These are phyloP conservation scores for Helicoverpa armigera DNA, from an alignment of 1,140 invertebrate species.

Conservation along the genomic window DNA sequence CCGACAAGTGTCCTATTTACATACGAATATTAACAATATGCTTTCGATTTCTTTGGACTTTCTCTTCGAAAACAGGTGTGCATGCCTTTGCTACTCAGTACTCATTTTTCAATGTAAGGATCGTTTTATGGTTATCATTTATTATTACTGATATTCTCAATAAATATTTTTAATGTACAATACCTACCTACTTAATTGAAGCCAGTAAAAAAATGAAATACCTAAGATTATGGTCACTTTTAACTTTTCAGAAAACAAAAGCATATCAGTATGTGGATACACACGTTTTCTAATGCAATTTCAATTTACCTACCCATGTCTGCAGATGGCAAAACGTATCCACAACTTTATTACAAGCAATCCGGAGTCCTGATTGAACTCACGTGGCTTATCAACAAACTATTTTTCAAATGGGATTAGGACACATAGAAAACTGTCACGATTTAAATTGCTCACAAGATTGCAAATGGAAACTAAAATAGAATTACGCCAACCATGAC, in stretches of 20 bases:
- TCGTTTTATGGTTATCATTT: neutral
- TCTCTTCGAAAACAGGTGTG: slow-evolving; percentile 46
- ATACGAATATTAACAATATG: slow-evolving; percentile 43
- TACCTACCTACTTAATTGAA: too few relatives aligned
- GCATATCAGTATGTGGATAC: too few relatives aligned
- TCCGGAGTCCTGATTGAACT: too few relatives aligned
- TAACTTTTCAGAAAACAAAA: too few relatives aligned
- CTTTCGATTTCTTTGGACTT: slow-evolving; percentile 60
- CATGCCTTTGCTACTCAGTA: neutral
- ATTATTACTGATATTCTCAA: too few relatives aligned
- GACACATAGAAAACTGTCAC: too few relatives aligned
- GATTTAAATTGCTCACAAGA: neutral
- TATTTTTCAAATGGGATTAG: too few relatives aligned
- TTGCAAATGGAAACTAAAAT: slow-evolving; percentile 3
- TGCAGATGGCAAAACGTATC: neutral
- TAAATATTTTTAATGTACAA: too few relatives aligned
- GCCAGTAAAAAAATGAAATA: too few relatives aligned
- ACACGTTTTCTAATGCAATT: neutral
- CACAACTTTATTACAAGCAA: too few relatives aligned
- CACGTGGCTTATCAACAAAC: neutral
- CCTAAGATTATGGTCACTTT: too few relatives aligned
- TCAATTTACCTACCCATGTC: neutral
- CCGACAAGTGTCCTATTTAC: slow-evolving; percentile 30
- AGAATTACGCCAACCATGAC: neutral
- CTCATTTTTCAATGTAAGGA: neutral